Base-by-base conservation (phyloP, 53 echinoderm and acorn worm genomes). In the Holothuria scabra region DNA sequence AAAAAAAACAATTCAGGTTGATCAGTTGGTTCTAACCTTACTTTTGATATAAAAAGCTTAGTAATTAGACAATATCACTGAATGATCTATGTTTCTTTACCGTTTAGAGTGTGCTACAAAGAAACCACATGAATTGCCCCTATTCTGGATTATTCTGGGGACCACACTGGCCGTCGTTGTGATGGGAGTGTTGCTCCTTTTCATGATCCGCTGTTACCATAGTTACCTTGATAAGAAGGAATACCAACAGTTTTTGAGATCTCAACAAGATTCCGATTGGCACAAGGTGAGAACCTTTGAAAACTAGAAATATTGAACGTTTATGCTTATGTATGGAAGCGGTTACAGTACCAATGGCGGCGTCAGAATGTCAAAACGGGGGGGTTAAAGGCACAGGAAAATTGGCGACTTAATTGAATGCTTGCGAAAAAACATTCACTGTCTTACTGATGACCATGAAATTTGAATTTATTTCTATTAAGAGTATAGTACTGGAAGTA, bases 271-370 rank as follows among this genome's bases (percentile, higher is more conserved):
- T n/a, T 22, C 34, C n/a, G 22, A 72, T 16, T 72, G 72, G 72
- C 72, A 72, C 26, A 72, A 72, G 72, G 72, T 72, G 48, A 23
- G 46, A n/a, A n/a, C n/a, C n/a, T n/a, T n/a, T n/a, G n/a, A n/a
- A n/a, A n/a, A n/a, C n/a, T n/a, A n/a, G n/a, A 25, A 72, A 52
- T 52, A 52, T 52, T 52, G 41, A 8, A 41, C 6, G 2, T 10
- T 41, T 41, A 41, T 41, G n/a, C n/a, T 41, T 41, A 41, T 41
- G 7, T 6, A 5, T 41, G 8, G 7, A 41, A 41, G 41, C 2
- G 41, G 41, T 41, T 10, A 41, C 41, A 0, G 10, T 41, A 8
- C 10, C 10, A 8, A 41, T 4, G 10, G 41, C 7, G 8, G 10
- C 6, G 2, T 41, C 41, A 41, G n/a, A n/a, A n/a, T n/a, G n/a